Evolutionary conservation across 1,140 invertebrate genomes (phyloP), one percentile per base, ranked within the genome.

Genomic region (Plectrocnemia conspersa): DNA sequence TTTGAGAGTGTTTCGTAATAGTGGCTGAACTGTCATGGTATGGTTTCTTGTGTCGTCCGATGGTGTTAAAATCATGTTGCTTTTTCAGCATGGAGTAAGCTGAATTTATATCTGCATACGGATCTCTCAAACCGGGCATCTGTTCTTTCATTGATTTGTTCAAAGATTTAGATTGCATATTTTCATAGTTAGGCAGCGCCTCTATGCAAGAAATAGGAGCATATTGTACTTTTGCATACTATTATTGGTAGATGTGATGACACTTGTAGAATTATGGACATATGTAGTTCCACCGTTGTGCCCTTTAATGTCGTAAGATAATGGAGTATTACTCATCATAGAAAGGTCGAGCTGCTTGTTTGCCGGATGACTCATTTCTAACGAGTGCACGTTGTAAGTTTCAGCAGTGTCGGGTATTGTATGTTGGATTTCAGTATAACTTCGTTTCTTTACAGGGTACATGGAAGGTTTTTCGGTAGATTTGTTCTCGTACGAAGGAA

Each of bases 361-460:
- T 5, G 9, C 16, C 25, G 46, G 35, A 22, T n/a, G 21, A 44
- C 9, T 23, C 40, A 18, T 24, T 23, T 13, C 41, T 13, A 13
- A 13, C 11, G 44, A 46, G 2, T 10, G 13, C 15, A 29, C 23
- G 6, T 2, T 29, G 2, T n/a, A n/a, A n/a, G n/a, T n/a, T n/a
- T n/a, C n/a, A 27, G 23, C 21, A 13, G 50, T 42, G n/a, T 23
- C 19, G 2, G 25, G 6, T 24, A 35, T 22, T 3, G 16, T 29
- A 5, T 54, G 52, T 18, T 7, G 18, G 1, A 68, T 68, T 66
- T 82, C 81, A 65, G 71, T 78, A 52, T 81, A 82, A 13, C 70
- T 74, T 36, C 81, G 69, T 64, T 82, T 82, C 62, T 82, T 82
- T 5, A 74, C 68, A 27, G 73, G 71, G 49, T 71, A 75, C 21